These are phyloP conservation scores for Ptilodon capucinus DNA, from an alignment of 2,888 invertebrate species.

Conservation along the genomic window DNA sequence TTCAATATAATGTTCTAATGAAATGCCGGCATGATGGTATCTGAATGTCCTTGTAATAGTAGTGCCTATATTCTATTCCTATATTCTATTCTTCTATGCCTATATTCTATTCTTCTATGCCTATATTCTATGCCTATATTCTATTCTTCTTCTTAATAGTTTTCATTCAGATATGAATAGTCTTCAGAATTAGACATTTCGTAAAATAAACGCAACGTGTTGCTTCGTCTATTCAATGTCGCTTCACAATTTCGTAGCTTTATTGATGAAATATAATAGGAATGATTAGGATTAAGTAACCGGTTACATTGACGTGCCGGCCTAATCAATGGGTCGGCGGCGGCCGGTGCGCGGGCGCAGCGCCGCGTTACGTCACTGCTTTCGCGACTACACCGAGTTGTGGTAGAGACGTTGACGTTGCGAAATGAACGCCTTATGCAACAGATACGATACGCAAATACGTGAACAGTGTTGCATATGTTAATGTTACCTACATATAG, in stretches of 20 bases:
- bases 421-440: conserved; percentile 72
- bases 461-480: conserved; percentile 48
- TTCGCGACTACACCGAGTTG: conserved; percentile 68
- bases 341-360: conserved; percentile 43
- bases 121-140: too few relatives aligned
- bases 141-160: neutral
- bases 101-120: too few relatives aligned
- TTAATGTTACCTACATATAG: conserved; percentile 18
- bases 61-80: too few relatives aligned
- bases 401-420: conserved; percentile 63
- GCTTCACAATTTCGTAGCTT: neutral
- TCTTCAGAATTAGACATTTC: neutral
- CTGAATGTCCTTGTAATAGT: too few relatives aligned
- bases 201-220: neutral
- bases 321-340: conserved; percentile 72
- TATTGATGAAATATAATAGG: conserved; percentile 24
- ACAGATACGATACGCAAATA: conserved; percentile 66
- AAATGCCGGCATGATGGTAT: too few relatives aligned
- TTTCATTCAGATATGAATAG: neutral
- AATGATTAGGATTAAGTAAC: conserved; percentile 62
- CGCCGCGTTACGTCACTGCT: conserved; percentile 69
- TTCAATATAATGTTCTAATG: too few relatives aligned
- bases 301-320: conserved; percentile 63
- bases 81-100: too few relatives aligned
- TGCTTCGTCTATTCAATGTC: neutral